phyloP scores from a whole-genome alignment of 2,113 vertebrate species.

The Cynocephalus volans region DNA sequence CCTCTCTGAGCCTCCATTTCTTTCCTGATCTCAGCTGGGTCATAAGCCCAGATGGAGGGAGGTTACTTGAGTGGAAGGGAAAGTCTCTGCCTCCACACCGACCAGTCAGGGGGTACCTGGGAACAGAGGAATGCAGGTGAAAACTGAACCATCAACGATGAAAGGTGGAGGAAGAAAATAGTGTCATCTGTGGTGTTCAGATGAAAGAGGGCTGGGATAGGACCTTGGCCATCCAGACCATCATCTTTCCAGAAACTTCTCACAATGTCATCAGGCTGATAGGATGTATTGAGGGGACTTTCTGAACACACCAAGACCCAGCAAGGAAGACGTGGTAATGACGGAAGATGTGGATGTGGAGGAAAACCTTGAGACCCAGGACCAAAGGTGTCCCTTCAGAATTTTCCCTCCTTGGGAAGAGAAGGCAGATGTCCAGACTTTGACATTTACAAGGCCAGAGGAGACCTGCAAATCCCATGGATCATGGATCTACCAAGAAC shows the following conservation, averaged over 20 bases:
- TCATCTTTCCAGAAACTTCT: not conserved
- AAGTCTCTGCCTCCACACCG: not conserved
- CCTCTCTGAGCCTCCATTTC: not conserved
- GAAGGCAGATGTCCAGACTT: not conserved
- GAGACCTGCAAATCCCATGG: not conserved
- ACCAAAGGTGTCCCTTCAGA: not conserved
- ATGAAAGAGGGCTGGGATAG: not conserved
- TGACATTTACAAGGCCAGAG: not conserved
- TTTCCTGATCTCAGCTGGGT: not conserved
- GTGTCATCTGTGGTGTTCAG: too few species aligned
- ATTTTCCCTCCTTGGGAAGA: not conserved
- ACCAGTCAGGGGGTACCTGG: not conserved
- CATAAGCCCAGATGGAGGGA: not conserved
- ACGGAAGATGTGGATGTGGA: too few species aligned
- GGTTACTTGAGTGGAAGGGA: not conserved
- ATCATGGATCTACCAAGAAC: not conserved
- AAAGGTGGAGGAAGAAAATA: not conserved
- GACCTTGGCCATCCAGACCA: not conserved
- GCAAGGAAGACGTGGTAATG: too few species aligned
- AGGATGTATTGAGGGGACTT: not conserved
- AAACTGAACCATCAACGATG: not conserved
- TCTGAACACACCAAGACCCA: not conserved
- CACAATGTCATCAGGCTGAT: too few species aligned
- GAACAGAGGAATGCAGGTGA: not conserved
- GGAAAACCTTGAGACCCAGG: not conserved